These are phyloP conservation scores for Micrasema minimum DNA, from an alignment of 1,140 invertebrate species.

Conservation along the genomic window DNA sequence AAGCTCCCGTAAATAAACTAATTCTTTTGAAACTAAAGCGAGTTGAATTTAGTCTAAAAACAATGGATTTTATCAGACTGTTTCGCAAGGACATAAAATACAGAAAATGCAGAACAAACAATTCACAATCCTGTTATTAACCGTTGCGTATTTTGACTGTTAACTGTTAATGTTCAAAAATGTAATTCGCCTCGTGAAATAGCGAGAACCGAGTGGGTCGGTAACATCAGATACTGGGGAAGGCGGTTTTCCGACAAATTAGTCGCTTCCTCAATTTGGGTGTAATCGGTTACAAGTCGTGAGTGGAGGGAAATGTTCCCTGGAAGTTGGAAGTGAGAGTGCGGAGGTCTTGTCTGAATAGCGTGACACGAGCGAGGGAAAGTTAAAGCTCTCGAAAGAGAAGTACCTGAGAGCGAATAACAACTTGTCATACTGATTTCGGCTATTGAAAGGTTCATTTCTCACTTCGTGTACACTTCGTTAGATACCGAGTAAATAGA, in stretches of 20 bases:
- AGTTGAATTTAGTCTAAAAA: conserved; percentile 4
- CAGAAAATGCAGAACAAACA: conserved; percentile 1
- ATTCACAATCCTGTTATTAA: conserved; percentile 21
- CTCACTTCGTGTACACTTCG: no score
- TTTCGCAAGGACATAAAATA: conserved; percentile 15
- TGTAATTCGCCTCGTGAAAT: no score
- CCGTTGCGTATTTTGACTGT: no score
- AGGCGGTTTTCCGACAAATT: conserved; percentile 1
- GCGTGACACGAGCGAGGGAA: no score
- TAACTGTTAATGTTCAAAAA: no score
- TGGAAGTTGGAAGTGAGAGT: not conserved
- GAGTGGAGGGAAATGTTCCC: not conserved
- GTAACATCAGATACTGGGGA: no score
- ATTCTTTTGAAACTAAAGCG: conserved; percentile 14
- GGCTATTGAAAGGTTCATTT: no score
- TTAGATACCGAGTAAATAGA: no score
- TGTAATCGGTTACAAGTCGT: not conserved
- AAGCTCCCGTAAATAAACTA: not conserved
- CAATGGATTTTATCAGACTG: conserved; percentile 1
- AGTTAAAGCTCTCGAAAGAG: no score
- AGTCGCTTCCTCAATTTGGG: not conserved
- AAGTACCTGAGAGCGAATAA: no score
- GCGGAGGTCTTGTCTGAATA: no score
- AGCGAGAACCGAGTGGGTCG: not conserved
- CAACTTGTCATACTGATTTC: no score